Evolutionary conservation across 2,888 invertebrate genomes (phyloP).

Genomic region (Pyrrhosoma nymphula): DNA sequence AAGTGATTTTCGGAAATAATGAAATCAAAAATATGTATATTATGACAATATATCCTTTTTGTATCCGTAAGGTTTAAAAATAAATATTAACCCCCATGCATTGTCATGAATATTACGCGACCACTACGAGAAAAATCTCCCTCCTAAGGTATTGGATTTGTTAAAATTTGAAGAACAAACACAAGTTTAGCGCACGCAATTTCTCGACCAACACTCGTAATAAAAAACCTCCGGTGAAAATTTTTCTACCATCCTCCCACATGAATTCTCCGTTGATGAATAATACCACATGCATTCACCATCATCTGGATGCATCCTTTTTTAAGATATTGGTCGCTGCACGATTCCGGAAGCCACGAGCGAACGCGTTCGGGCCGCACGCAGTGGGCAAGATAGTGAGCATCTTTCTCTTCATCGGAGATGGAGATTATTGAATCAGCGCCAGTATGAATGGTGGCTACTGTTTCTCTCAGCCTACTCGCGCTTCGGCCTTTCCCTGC

Average conservation of each 20-base stretch:
- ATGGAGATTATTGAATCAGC: conserved; percentile 7
- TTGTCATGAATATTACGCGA: too few relatives aligned
- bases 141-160: too few relatives aligned
- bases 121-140: too few relatives aligned
- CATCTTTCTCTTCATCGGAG: conserved; percentile 26
- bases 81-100: too few relatives aligned
- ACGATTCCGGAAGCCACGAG: neutral
- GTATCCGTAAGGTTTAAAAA: too few relatives aligned
- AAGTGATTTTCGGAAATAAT: too few relatives aligned
- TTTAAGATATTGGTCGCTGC: neutral
- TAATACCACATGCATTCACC: neutral
- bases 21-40: too few relatives aligned
- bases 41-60: too few relatives aligned
- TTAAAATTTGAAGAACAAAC: too few relatives aligned
- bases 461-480: neutral
- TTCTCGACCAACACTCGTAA: too few relatives aligned
- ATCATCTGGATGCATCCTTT: neutral
- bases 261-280: neutral
- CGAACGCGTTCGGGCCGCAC: neutral
- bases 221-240: neutral
- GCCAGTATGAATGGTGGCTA: conserved; percentile 26
- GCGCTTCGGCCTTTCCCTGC: neutral
- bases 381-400: neutral
- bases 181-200: too few relatives aligned
- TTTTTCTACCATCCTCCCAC: neutral